These are phyloP conservation scores for Umimayanthus chanpuru DNA, from an alignment of 92 coral and sea anemone species.

Conservation along the genomic window DNA sequence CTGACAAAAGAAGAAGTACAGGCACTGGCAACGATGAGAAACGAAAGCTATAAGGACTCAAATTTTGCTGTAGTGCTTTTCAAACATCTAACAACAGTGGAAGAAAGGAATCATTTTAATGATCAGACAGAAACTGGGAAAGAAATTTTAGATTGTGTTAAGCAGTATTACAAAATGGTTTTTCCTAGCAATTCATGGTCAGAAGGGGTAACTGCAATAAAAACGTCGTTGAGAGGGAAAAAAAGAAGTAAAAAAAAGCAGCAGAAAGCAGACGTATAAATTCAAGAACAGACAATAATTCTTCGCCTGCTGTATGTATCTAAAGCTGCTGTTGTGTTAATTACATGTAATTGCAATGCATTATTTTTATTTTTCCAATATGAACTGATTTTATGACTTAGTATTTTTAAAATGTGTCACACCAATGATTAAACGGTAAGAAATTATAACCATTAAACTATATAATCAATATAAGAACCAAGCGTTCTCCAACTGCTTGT, in stretches of 20 bases:
- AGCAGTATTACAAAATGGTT: background rate
- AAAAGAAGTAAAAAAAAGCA: constrained; percentile 12
- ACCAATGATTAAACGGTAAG: too few species aligned
- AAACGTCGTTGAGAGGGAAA: constrained; percentile 1
- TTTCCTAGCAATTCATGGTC: constrained; percentile 7
- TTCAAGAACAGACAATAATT: constrained; percentile 1
- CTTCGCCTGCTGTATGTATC: too few species aligned
- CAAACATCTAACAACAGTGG: background rate
- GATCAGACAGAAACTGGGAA: constrained; percentile 18
- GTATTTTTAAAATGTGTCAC: too few species aligned
- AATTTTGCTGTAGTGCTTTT: constrained; percentile 13
- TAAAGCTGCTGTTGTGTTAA: too few species aligned
- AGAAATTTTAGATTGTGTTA: constrained; percentile 7
- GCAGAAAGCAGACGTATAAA: background rate
- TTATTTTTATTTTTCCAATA: too few species aligned
- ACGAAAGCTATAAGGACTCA: constrained; percentile 1
- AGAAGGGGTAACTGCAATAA: constrained; percentile 7
- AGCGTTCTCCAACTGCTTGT: too few species aligned
- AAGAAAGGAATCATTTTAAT: background rate
- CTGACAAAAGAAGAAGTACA: constrained; percentile 21
- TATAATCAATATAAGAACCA: too few species aligned
- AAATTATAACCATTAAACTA: too few species aligned
- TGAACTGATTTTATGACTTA: too few species aligned
- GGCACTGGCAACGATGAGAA: background rate
- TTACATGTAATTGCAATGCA: too few species aligned